phyloP scores from a whole-genome alignment of 2,797 vertebrate species.

The Poeciliopsis infans region DNA sequence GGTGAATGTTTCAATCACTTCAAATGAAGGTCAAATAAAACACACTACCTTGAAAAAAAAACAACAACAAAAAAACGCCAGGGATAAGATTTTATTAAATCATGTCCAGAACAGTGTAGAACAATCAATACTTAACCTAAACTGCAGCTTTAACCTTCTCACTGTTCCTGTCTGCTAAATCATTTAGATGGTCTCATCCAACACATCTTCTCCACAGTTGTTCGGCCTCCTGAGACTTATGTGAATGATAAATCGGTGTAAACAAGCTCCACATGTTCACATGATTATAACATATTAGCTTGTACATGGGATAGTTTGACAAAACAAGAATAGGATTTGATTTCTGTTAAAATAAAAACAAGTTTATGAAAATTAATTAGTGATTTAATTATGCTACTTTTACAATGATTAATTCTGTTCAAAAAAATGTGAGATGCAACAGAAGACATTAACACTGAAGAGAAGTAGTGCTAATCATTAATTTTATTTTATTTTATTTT shows the following conservation, averaged over 20 bases:
- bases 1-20: slow-evolving; percentile 18
- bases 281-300: background rate
- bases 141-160: slow-evolving; percentile 56
- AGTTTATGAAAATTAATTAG: slow-evolving; percentile 46
- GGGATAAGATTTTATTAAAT: slow-evolving; percentile 47
- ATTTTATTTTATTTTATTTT: slow-evolving; percentile 26
- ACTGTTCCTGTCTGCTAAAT: slow-evolving; percentile 57
- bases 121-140: slow-evolving; percentile 52
- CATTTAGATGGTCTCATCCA: slow-evolving; percentile 54
- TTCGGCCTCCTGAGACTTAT: slow-evolving; percentile 30
- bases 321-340: background rate
- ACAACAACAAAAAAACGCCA: slow-evolving; percentile 9
- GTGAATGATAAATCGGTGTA: slow-evolving; percentile 54
- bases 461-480: slow-evolving; percentile 40
- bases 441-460: slow-evolving; percentile 28
- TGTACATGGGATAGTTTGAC: background rate
- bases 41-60: slow-evolving; percentile 5
- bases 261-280: slow-evolving; percentile 39
- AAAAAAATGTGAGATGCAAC: slow-evolving; percentile 42
- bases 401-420: slow-evolving; percentile 17
- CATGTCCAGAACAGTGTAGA: slow-evolving; percentile 19
- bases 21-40: slow-evolving; percentile 46
- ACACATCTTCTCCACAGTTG: slow-evolving; percentile 34
- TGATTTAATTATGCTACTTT: slow-evolving; percentile 31
- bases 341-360: slow-evolving; percentile 19